These are phyloP conservation scores for Anhinga rufa DNA, from an alignment of 2,113 vertebrate species.

Conservation along the genomic window DNA sequence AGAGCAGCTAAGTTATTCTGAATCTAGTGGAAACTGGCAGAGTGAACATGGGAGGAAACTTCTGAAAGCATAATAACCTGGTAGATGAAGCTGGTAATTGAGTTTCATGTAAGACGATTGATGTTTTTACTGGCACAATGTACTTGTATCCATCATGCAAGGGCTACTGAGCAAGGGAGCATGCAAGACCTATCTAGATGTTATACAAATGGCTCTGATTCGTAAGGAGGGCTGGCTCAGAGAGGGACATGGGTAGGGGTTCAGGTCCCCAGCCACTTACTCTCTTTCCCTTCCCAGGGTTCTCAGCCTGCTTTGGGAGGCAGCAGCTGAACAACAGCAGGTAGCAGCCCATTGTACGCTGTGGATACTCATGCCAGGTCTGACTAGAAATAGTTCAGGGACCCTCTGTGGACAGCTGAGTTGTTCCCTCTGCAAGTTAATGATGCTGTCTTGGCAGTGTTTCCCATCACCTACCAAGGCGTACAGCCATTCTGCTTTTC, in stretches of 20 bases:
- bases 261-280: neutral
- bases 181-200: neutral
- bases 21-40: constrained; percentile 31
- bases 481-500: neutral
- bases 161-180: neutral
- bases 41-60: neutral
- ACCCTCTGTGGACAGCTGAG: neutral
- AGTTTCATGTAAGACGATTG: neutral
- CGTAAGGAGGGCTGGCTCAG: neutral
- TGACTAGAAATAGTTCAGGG: neutral
- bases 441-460: neutral
- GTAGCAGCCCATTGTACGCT: neutral
- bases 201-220: neutral
- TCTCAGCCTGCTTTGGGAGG: neutral
- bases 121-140: constrained; percentile 12
- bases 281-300: neutral
- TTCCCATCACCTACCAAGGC: neutral
- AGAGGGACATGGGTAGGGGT: neutral
- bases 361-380: neutral
- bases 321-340: neutral
- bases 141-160: neutral
- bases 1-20: neutral
- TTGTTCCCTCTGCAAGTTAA: neutral
- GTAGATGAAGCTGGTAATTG: neutral
- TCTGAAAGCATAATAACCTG: neutral